Conservation (phyloP, 2,888 invertebrate genomes). For the Erebia aethiops region DNA sequence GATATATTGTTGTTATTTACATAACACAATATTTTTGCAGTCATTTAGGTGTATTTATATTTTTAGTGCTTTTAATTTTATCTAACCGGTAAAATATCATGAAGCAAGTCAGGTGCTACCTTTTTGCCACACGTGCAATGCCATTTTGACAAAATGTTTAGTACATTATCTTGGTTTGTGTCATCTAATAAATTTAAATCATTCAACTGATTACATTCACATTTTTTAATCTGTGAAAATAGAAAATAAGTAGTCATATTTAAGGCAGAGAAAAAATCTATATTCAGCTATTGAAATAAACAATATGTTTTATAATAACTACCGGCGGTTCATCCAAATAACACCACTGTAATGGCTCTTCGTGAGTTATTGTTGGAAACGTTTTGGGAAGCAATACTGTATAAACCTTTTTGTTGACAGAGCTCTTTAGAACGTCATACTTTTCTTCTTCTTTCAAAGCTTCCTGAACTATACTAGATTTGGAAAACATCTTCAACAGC, state of each 20-base stretch:
- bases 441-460: conserved; percentile 57
- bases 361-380: conserved; percentile 61
- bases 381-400: conserved; percentile 67
- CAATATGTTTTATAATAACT: conserved; percentile 17
- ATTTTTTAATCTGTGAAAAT: conserved; percentile 68
- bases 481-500: conserved; percentile 59
- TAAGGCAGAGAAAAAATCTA: background rate
- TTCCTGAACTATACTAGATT: conserved; percentile 50
- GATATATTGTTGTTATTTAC: background rate
- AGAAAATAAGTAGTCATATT: background rate
- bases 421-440: conserved; percentile 56
- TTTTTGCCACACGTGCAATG: conserved; percentile 73
- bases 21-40: background rate
- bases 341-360: conserved; percentile 62
- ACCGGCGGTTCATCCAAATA: conserved; percentile 70
- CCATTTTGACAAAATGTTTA: conserved; percentile 74
- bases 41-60: background rate
- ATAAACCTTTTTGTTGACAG: conserved; percentile 59
- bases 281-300: background rate
- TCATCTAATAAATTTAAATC: conserved; percentile 70
- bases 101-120: conserved; percentile 54
- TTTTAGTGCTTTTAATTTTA: background rate
- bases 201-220: conserved; percentile 72
- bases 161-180: conserved; percentile 68
- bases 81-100: background rate